These are phyloP conservation scores for Medauroidea extradentata DNA, from an alignment of 1,140 invertebrate species.

Conservation along the genomic window DNA sequence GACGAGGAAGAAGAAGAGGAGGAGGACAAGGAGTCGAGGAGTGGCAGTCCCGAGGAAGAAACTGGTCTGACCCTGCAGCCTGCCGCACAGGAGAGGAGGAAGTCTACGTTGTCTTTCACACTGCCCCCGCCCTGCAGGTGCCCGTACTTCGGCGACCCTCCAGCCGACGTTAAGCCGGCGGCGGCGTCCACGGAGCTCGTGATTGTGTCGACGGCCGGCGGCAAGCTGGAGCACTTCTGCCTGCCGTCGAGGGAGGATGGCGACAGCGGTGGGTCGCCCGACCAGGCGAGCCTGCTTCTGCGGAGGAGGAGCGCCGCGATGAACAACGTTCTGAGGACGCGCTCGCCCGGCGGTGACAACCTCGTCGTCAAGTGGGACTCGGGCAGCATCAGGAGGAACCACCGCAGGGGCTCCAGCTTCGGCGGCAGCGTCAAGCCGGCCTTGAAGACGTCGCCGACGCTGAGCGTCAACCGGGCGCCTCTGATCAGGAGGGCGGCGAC, in stretches of 20 bases:
- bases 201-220: neutral
- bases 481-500: slow-evolving; percentile 52
- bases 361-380: slow-evolving; percentile 59
- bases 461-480: slow-evolving; percentile 22
- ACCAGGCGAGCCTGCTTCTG: slow-evolving; percentile 20
- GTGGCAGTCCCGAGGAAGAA: neutral
- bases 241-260: slow-evolving; percentile 21
- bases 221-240: neutral
- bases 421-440: slow-evolving; percentile 45
- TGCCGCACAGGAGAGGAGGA: neutral
- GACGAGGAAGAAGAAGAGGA: neutral
- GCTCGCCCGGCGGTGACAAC: slow-evolving; percentile 2
- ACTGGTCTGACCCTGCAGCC: neutral
- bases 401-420: slow-evolving; percentile 53
- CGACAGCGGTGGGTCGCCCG: slow-evolving; percentile 32
- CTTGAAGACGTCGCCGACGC: slow-evolving; percentile 38
- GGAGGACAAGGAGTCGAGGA: no score
- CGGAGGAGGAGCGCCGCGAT: slow-evolving; percentile 20
- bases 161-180: slow-evolving; percentile 16
- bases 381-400: slow-evolving; percentile 40
- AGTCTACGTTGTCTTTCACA: slow-evolving; percentile 39
- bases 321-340: slow-evolving; percentile 16
- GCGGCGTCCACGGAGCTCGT: slow-evolving; percentile 13
- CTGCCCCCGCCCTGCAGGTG: slow-evolving; percentile 70
- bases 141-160: slow-evolving; percentile 66